phyloP scores from a whole-genome alignment of 2,113 vertebrate species.

The Catagonus wagneri region DNA sequence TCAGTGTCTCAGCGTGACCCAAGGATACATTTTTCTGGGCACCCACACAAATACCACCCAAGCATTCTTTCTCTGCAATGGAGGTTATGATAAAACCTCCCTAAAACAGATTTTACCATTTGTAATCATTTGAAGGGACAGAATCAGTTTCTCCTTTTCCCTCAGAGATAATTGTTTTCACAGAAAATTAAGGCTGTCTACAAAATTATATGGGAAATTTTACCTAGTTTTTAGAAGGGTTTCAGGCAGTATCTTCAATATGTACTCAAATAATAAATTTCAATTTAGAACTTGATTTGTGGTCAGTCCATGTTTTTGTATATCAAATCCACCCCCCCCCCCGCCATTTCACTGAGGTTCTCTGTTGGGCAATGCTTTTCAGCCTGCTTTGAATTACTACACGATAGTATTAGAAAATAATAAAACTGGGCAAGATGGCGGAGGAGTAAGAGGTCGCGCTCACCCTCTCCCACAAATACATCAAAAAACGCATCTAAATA shows the following conservation, averaged over 20 bases:
- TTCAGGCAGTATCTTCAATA: background rate
- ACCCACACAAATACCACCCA: background rate
- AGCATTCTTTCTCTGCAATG: background rate
- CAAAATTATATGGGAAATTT: slow-evolving; percentile 12
- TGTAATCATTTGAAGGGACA: background rate
- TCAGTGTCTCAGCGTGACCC: background rate
- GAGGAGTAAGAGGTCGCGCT: no score
- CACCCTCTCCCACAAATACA: no score
- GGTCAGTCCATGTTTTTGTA: background rate
- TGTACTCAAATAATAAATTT: background rate
- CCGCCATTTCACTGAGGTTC: background rate
- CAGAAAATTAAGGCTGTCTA: background rate
- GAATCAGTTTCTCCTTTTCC: background rate
- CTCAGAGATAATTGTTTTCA: background rate
- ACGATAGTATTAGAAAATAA: background rate
- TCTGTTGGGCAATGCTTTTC: background rate
- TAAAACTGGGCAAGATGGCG: no score
- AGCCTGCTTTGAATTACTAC: background rate
- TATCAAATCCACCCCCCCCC: background rate
- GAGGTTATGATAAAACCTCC: background rate
- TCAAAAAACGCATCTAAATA: no score
- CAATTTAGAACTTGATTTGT: background rate
- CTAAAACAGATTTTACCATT: background rate
- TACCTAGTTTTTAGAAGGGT: background rate
- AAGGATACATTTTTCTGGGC: background rate